Conservation (phyloP, 2,113 vertebrate genomes). For the Oceanites oceanicus region DNA sequence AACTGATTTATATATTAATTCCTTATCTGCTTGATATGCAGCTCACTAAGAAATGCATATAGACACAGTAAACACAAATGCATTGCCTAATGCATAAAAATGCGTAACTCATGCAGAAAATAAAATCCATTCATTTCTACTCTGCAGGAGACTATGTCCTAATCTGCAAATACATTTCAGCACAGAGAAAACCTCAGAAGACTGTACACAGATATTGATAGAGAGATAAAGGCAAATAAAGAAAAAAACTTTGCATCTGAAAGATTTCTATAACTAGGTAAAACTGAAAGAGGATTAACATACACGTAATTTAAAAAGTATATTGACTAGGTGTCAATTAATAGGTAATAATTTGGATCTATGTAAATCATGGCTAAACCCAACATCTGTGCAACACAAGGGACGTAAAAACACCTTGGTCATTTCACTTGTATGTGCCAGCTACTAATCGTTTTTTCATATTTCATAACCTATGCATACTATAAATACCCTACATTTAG, state of each 20-base stretch:
- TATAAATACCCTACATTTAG: background rate
- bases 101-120: background rate
- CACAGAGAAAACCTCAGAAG: background rate
- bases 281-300: background rate
- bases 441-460: background rate
- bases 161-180: constrained; percentile 22
- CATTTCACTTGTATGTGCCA: background rate
- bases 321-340: background rate
- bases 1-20: constrained; percentile 13
- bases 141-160: background rate
- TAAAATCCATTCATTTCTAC: constrained; percentile 43
- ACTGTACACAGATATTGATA: background rate
- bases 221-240: background rate
- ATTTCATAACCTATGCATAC: background rate
- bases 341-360: background rate
- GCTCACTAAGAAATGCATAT: background rate
- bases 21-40: constrained; percentile 12
- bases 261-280: background rate
- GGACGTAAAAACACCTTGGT: background rate
- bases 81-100: constrained; percentile 11
- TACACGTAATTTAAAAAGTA: background rate
- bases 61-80: constrained; percentile 15
- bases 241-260: background rate
- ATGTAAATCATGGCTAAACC: background rate
- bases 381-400: background rate